Percentiles rank a stretch among this genome's conserved stretches.
Evolutionary conservation across 1,140 invertebrate species (phyloP).

Genomic region (Sitophilus oryzae): DNA sequence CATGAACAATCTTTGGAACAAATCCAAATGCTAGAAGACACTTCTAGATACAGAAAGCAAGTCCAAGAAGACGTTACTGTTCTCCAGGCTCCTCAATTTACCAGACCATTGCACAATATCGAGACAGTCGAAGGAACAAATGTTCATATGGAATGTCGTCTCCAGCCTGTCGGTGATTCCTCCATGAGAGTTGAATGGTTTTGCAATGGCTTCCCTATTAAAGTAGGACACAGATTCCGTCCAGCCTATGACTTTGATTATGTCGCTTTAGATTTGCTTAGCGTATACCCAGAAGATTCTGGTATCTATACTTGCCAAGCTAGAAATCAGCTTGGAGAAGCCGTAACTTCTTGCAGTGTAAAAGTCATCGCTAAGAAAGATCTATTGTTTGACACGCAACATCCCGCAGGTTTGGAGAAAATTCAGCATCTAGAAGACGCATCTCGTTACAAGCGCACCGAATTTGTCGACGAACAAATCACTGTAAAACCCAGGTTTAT

Average conservation of each 20-base stretch:
- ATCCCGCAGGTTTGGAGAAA: constrained; percentile 80
- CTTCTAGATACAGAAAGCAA: constrained; percentile 64
- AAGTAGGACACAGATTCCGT: constrained; percentile 88
- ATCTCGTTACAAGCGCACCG: constrained; percentile 75
- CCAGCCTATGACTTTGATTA: constrained; percentile 97
- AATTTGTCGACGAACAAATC: constrained; percentile 76
- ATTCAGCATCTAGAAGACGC: constrained; percentile 87
- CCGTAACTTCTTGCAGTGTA: constrained; percentile 86
- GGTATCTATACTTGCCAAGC: constrained; percentile 94
- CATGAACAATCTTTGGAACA: constrained; percentile 92
- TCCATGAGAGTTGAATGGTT: constrained; percentile 97
- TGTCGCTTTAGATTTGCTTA: constrained; percentile 90
- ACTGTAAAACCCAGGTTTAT: constrained; percentile 78
- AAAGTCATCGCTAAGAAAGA: constrained; percentile 84
- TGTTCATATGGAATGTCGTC: constrained; percentile 85
- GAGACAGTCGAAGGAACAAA: constrained; percentile 88
- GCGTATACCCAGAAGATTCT: constrained; percentile 94
- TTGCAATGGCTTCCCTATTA: constrained; percentile 83
- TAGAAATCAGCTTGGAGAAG: constrained; percentile 85
- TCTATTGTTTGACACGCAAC: constrained; percentile 75
- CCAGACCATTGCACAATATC: constrained; percentile 80
- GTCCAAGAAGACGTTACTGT: constrained; percentile 71
- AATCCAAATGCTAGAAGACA: constrained; percentile 89
- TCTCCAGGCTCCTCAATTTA: constrained; percentile 80
- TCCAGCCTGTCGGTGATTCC: constrained; percentile 91